Base-by-base conservation (phyloP, 2,888 invertebrate genomes). In the Monopis laevigella region DNA sequence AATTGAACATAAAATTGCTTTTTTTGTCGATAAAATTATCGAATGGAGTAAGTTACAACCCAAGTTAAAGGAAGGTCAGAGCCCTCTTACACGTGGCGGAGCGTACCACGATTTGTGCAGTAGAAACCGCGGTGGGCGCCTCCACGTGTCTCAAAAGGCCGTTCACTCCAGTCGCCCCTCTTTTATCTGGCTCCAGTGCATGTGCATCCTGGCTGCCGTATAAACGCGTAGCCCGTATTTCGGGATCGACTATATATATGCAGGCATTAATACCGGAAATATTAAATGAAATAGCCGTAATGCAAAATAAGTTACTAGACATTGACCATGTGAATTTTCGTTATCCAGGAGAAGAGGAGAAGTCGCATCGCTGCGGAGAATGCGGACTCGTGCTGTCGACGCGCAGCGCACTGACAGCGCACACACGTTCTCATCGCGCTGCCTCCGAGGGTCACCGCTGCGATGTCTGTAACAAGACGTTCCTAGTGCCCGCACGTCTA, bases 391-490 rank as follows among this genome's bases (percentile, higher is more conserved):
- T 82, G 45, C 89, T 91, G 55, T 86, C 87, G 34, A 89, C 89
- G 53, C 88, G 89, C 59, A 89, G 86, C 61, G 86, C 89, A 2
- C 86, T 89, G 52, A 90, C 90, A 46, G 89, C 88, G 55, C 90
- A 90, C 65, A 84, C 85, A 26, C 74, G 69, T 30, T 74, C 75
- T 41, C 73, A 74, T 45, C 67, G 72, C 44, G 60, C 61, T 29
- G 61, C 70, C 40, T 69, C 71, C 58, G 93, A 93, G 72, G 92
- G 92, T 14, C 93, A 93, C 71, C 87, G 89, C 48, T 94, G 94
- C 72, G 91, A 93, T 70, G 92, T 93, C 51, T 95, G 94, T 67
- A 87, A 91, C 53, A 94, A 94, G 67, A 93, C 93, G 10, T 95
- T 94, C 65, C 92, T 94, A 29, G 93, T 94, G 40, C 94, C 94